Evolutionary conservation across 2,888 invertebrate genomes (phyloP).

Genomic region (Hydriomena furcata): DNA sequence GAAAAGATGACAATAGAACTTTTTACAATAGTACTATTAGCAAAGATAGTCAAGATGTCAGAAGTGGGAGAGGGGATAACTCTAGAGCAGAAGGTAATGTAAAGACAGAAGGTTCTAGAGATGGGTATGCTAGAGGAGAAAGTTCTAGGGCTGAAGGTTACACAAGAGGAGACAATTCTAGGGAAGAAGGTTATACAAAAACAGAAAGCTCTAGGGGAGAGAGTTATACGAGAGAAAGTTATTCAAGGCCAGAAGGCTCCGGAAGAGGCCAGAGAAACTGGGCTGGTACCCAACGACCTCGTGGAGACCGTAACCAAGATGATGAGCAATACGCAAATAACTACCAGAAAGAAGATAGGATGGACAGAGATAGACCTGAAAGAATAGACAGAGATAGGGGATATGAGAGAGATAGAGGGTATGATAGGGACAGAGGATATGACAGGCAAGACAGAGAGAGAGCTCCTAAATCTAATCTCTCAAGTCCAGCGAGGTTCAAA

Average conservation of each 20-base stretch:
- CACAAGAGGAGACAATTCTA: too few species aligned
- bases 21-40: slow-evolving; percentile 70
- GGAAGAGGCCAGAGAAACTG: slow-evolving; percentile 55
- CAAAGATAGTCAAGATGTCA: slow-evolving; percentile 65
- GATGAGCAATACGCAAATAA: slow-evolving; percentile 73
- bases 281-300: slow-evolving; percentile 63
- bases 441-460: slow-evolving; percentile 33
- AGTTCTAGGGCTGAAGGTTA: slow-evolving; percentile 3
- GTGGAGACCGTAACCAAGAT: slow-evolving; percentile 62
- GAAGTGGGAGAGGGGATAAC: slow-evolving; percentile 51
- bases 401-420: slow-evolving; percentile 30
- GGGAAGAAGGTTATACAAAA: slow-evolving; percentile 6
- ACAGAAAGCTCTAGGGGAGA: slow-evolving; percentile 9
- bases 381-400: slow-evolving; percentile 32
- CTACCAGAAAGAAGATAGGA: slow-evolving; percentile 51
- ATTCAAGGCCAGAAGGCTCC: slow-evolving; percentile 38
- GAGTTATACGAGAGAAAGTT: neutral
- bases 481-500: slow-evolving; percentile 58
- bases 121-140: slow-evolving; percentile 17
- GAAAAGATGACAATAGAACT: slow-evolving; percentile 67
- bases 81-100: slow-evolving; percentile 29
- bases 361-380: slow-evolving; percentile 16
- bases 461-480: slow-evolving; percentile 42
- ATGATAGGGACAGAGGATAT: slow-evolving; percentile 18
- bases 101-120: too few species aligned